A percentile compares a stretch with the other conserved stretches of the same genome.
Evolutionary conservation across 2,888 invertebrate species (phyloP).

Genomic region (Lordiphosa fenestrarum): DNA sequence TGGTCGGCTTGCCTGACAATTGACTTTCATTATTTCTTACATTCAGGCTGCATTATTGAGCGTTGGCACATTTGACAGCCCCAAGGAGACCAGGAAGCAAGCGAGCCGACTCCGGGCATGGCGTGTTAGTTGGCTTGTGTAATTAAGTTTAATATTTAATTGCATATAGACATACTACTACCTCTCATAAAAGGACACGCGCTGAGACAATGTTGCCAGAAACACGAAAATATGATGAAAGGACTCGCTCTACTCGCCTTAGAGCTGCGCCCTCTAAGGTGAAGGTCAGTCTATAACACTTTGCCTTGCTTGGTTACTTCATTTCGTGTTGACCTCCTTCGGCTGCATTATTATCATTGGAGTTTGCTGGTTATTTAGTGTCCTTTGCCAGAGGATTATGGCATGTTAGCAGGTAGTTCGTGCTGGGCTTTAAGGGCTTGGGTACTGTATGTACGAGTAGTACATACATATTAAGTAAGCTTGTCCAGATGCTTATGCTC

Average conservation of each 20-base stretch:
- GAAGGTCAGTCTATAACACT: conserved; percentile 30
- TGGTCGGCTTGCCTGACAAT: conserved; percentile 50
- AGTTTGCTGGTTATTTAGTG: conserved; percentile 55
- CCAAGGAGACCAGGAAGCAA: conserved; percentile 30
- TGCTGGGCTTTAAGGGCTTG: conserved; percentile 23
- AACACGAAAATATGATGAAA: conserved; percentile 56
- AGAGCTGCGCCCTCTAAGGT: conserved; percentile 23
- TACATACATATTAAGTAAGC: conserved; percentile 2
- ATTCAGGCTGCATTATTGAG: conserved; percentile 73
- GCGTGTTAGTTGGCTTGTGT: conserved; percentile 54
- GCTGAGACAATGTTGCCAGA: conserved; percentile 54
- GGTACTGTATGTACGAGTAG: conserved; percentile 17
- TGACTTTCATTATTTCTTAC: conserved; percentile 71
- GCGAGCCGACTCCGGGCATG: no score
- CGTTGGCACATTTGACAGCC: conserved; percentile 69
- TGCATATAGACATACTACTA: conserved; percentile 54
- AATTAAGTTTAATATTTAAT: conserved; percentile 78
- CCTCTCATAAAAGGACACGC: conserved; percentile 54
- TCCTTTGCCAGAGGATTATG: conserved; percentile 52
- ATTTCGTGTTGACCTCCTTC: conserved; percentile 60
- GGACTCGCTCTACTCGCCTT: conserved; percentile 7
- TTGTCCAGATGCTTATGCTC: conserved; percentile 15
- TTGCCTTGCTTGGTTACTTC: conserved; percentile 49
- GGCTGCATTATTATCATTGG: conserved; percentile 64
- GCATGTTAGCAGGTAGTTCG: conserved; percentile 59